Evolutionary conservation across 1,140 invertebrate genomes (phyloP).

Genomic region (Halyomorpha halys): DNA sequence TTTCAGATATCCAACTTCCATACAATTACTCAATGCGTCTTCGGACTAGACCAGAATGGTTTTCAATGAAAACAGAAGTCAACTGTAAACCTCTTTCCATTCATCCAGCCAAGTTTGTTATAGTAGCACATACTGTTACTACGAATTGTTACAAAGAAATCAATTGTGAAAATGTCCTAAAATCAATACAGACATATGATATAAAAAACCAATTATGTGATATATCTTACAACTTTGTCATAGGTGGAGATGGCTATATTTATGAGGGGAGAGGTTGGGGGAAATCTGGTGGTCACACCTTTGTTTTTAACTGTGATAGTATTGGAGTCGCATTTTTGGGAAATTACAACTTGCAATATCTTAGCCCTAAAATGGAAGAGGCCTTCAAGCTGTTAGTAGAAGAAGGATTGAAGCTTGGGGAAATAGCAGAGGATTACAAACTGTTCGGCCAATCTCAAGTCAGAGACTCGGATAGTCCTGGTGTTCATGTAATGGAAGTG

Average conservation of each 20-base stretch:
- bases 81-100: background rate
- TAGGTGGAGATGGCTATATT: constrained; percentile 51
- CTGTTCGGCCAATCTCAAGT: background rate
- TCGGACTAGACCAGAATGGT: background rate
- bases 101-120: background rate
- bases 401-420: background rate
- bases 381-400: background rate
- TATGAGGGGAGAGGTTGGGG: constrained; percentile 66
- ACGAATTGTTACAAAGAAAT: background rate
- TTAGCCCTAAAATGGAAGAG: background rate
- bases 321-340: constrained; percentile 38
- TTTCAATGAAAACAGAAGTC: background rate
- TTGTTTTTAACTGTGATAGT: constrained; percentile 51
- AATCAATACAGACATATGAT: background rate
- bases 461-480: background rate
- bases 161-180: background rate
- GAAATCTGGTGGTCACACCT: constrained; percentile 50
- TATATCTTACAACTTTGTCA: constrained; percentile 56
- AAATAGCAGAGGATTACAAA: background rate
- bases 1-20: too few species aligned
- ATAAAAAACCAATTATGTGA: constrained; percentile 47
- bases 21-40: background rate
- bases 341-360: background rate
- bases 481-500: background rate
- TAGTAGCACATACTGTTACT: background rate